Conservation (phyloP, 1,140 invertebrate genomes). For the Bombus terrestris region DNA sequence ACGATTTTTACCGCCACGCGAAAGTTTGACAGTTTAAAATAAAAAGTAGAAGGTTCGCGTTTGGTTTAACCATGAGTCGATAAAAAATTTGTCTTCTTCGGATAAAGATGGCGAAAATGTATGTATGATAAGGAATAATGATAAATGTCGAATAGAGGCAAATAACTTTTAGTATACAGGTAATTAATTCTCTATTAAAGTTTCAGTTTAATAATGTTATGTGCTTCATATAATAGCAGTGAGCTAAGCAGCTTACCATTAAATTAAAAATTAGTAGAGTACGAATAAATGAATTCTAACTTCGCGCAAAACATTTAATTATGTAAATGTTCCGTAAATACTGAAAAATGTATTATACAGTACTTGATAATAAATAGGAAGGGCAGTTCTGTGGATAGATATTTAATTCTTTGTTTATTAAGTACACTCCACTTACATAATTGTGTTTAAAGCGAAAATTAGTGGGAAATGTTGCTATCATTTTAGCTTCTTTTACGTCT, state of each 20-base stretch:
- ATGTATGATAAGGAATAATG: not conserved
- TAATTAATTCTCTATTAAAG: not conserved
- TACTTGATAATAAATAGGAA: not conserved
- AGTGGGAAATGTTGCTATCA: not conserved
- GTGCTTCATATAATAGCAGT: not conserved
- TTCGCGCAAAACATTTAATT: not conserved
- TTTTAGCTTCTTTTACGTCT: not conserved
- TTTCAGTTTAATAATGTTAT: not conserved
- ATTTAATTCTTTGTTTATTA: not conserved
- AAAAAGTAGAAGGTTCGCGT: not conserved
- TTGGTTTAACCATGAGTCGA: not conserved
- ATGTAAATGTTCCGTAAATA: not conserved
- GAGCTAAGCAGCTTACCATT: not conserved
- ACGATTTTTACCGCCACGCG: conserved; percentile 27
- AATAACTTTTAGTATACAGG: not conserved
- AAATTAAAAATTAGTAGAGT: not conserved
- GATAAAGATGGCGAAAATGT: not conserved
- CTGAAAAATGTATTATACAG: not conserved
- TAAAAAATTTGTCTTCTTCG: not conserved
- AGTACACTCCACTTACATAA: not conserved
- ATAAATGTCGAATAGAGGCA: too few relatives aligned
- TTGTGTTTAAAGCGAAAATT: not conserved
- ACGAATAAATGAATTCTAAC: not conserved
- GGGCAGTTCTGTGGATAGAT: not conserved
- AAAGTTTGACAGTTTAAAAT: conserved; percentile 35